phyloP scores from a whole-genome alignment of 2,888 invertebrate genomes.

The Leptarthrus brevirostris region DNA sequence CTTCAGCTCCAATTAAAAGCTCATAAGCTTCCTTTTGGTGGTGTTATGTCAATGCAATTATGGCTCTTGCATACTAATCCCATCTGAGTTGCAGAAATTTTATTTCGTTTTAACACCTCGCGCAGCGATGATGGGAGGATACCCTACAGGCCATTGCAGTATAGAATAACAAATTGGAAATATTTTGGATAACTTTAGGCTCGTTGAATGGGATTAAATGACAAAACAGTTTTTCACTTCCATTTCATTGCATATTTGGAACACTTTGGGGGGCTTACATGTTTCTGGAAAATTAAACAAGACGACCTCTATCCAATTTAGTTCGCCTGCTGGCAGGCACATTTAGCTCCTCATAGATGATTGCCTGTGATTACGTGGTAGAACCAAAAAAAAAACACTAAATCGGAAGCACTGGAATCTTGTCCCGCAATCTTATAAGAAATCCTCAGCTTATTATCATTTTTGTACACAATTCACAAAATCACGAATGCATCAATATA shows the following conservation, averaged over 20 bases:
- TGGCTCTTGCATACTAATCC: slow-evolving; percentile 36
- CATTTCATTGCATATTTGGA: slow-evolving; percentile 27
- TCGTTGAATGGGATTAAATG: too few relatives aligned
- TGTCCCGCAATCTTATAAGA: neutral
- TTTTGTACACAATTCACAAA: slow-evolving; percentile 37
- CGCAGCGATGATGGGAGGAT: neutral
- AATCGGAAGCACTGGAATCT: slow-evolving; percentile 10
- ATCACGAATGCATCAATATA: slow-evolving; percentile 38
- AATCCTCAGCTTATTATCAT: slow-evolving; percentile 25
- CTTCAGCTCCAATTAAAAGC: slow-evolving; percentile 39
- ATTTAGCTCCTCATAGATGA: too few relatives aligned
- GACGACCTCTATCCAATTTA: slow-evolving; percentile 25
- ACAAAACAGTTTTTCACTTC: neutral
- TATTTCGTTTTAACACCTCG: neutral
- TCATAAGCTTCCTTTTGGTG: slow-evolving; percentile 16
- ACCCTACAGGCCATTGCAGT: too few relatives aligned
- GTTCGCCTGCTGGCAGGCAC: neutral
- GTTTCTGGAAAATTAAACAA: neutral
- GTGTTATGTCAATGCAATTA: slow-evolving; percentile 42
- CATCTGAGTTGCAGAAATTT: neutral
- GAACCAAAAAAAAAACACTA: slow-evolving; percentile 10
- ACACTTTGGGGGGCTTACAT: neutral
- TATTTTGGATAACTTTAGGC: too few relatives aligned
- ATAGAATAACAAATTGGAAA: too few relatives aligned
- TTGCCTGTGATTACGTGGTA: neutral